These are phyloP conservation scores for Himalopsyche tibetana DNA, from an alignment of 2,888 invertebrate genomes.

Conservation along the genomic window DNA sequence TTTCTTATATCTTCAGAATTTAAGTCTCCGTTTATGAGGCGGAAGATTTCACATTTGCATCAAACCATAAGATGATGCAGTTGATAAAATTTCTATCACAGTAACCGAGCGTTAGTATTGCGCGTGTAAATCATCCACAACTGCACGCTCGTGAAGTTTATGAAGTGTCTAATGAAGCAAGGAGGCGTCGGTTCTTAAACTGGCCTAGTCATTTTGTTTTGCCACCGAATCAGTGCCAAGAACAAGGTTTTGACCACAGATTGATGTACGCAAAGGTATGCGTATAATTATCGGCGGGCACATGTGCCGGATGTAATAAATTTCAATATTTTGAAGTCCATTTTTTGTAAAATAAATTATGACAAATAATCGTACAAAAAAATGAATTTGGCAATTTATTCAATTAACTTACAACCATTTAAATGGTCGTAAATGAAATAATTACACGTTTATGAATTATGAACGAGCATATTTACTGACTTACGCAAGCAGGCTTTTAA, in stretches of 20 bases:
- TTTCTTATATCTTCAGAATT: slow-evolving; percentile 1
- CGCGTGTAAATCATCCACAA: slow-evolving; percentile 56
- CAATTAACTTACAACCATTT: not conserved
- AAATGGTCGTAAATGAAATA: slow-evolving; percentile 27
- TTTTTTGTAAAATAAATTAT: slow-evolving; percentile 23
- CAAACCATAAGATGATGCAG: slow-evolving; percentile 40
- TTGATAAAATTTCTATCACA: slow-evolving; percentile 38
- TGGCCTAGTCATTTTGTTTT: slow-evolving; percentile 50
- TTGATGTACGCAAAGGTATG: slow-evolving; percentile 37
- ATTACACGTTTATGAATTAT: slow-evolving; percentile 16
- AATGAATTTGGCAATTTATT: slow-evolving; percentile 28
- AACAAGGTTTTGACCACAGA: slow-evolving; percentile 27
- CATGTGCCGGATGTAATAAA: slow-evolving; percentile 40
- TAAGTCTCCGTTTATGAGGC: slow-evolving; percentile 17
- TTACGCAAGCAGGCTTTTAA: not conserved
- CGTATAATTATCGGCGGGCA: slow-evolving; percentile 3
- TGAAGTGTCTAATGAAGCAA: slow-evolving; percentile 56
- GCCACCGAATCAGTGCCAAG: slow-evolving; percentile 45
- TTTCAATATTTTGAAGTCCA: slow-evolving; percentile 32
- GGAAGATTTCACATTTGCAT: slow-evolving; percentile 47
- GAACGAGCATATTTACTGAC: slow-evolving; percentile 5
- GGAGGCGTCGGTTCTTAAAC: slow-evolving; percentile 38
- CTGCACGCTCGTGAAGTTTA: slow-evolving; percentile 54
- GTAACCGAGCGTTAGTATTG: not conserved
- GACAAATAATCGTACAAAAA: slow-evolving; percentile 4